phyloP scores from a whole-genome alignment of 2,888 invertebrate genomes.

The Epirrhoe alternata region DNA sequence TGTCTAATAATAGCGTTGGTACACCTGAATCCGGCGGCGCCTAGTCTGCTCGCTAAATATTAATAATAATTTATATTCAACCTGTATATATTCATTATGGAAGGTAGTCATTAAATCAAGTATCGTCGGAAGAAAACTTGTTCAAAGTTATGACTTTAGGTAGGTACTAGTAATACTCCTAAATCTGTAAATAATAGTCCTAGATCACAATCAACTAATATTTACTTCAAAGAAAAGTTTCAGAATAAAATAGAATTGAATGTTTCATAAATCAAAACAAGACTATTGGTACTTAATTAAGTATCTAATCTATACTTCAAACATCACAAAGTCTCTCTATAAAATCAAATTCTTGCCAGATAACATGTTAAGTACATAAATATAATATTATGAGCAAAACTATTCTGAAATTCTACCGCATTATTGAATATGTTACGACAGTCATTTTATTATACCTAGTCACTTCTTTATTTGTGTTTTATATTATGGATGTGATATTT shows the following conservation, averaged over 20 bases:
- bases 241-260: not conserved
- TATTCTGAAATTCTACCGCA: slow-evolving; percentile 37
- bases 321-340: slow-evolving; percentile 65
- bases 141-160: not conserved
- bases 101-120: slow-evolving; percentile 7
- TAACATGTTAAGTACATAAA: slow-evolving; percentile 56
- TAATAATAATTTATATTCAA: slow-evolving; percentile 2
- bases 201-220: too few relatives aligned
- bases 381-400: slow-evolving; percentile 37
- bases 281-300: not conserved
- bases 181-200: not conserved
- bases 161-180: not conserved
- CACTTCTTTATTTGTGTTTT: slow-evolving; percentile 53
- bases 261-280: not conserved
- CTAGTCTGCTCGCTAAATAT: slow-evolving; percentile 1
- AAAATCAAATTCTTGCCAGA: slow-evolving; percentile 70
- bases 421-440: slow-evolving; percentile 37
- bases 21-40: slow-evolving; percentile 8
- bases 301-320: not conserved
- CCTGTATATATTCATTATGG: slow-evolving; percentile 2
- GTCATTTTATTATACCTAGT: slow-evolving; percentile 62
- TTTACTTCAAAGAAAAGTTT: too few relatives aligned
- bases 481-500: slow-evolving; percentile 53
- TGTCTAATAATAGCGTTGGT: slow-evolving; percentile 53
- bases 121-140: not conserved